Percentiles rank a stretch among this genome's conserved stretches.
phyloP scores from a whole-genome alignment of 2,797 vertebrate species.

The Helicolenus hilgendorfi region DNA sequence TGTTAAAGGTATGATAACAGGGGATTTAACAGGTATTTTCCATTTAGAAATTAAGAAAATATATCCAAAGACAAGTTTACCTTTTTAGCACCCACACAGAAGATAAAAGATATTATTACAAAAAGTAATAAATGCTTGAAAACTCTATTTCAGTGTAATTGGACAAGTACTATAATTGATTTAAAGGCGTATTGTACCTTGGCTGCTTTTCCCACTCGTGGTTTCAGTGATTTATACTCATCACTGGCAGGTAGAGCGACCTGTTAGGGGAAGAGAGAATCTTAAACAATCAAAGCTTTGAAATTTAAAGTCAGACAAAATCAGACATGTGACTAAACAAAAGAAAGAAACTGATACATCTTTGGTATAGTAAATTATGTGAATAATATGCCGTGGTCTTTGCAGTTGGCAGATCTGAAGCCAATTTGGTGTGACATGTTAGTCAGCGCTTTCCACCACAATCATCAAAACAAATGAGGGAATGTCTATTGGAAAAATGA shows the following conservation, averaged over 20 bases:
- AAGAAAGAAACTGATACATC: not conserved
- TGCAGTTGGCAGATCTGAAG: not conserved
- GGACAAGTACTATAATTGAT: not conserved
- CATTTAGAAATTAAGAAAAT: not conserved
- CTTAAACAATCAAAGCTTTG: not conserved
- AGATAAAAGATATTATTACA: not conserved
- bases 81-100: not conserved
- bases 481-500: not conserved
- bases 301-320: not conserved
- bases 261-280: constrained; percentile 74
- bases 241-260: constrained; percentile 94
- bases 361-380: not conserved
- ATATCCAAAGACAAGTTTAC: no score
- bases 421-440: not conserved
- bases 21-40: not conserved
- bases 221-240: constrained; percentile 93
- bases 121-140: not conserved
- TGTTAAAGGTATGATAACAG: not conserved
- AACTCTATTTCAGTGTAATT: not conserved
- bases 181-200: constrained; percentile 88
- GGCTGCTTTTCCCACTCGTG: constrained; percentile 96
- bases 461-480: not conserved
- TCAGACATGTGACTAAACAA: not conserved
- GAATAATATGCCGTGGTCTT: not conserved
- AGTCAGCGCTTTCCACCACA: not conserved